Evolutionary conservation across 2,113 vertebrate species (phyloP), one percentile per base, ranked within the genome.

Genomic region (Vidua chalybeata): DNA sequence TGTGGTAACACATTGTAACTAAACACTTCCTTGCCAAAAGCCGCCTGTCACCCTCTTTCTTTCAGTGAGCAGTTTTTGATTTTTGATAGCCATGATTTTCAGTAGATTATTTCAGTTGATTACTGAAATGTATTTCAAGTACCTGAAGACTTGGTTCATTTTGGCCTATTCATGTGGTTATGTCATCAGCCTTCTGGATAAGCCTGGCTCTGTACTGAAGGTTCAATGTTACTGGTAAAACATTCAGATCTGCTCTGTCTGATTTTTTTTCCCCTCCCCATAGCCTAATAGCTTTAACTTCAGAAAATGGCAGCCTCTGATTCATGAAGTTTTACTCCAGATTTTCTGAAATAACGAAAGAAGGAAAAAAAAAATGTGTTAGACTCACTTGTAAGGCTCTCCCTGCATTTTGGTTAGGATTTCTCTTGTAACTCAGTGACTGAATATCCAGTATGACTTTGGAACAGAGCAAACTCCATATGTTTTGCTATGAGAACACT

Each of bases 281-380:
- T 9, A 77, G 39, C 77, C 13, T 76, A 41, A n/a, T 61, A 41
- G 30, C 43, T 93, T 73, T 89, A 83, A 82, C n/a, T 89, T 89
- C 41, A 83, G 74, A 80, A 96, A 85, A 62, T 77, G 46, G 19
- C 13, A 2, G 26, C 54, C 62, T 82, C 54, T n/a, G 49, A 30
- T 87, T 91, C 30, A 39, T 85, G 63, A 84, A 41, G 58, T 93
- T 96, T 91, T 89, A 72, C 12, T 93, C 11, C 66, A 78, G 27
- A 68, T 94, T 92, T 91, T 89, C 58, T 80, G 84, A 94, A 89
- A 62, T 62, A 72, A 62, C 52, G 35, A 90, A 86, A 63, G 46
- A 86, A 88, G 37, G 17, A 15, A 76, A 52, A 76, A 76, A 30
- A 58, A 58, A 41, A 16, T 3, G 35, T 82, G 18, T 51, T 56